Evolutionary conservation across 2,113 vertebrate species (phyloP).

Genomic region (Piaya cayana): DNA sequence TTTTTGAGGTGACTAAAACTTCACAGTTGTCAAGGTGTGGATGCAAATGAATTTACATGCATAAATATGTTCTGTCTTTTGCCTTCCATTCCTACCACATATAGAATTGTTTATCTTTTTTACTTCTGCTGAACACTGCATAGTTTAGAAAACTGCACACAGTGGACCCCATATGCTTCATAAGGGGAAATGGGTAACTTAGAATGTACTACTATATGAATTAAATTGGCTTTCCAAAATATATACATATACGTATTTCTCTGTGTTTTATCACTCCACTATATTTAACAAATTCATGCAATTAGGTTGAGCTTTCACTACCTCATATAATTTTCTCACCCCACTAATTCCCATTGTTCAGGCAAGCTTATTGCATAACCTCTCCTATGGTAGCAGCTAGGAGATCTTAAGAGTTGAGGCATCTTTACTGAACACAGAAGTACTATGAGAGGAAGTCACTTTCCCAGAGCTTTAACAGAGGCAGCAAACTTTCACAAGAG

Average conservation of each 20-base stretch:
- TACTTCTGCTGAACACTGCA: background rate
- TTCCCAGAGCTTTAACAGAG: background rate
- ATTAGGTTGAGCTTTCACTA: background rate
- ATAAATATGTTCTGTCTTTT: background rate
- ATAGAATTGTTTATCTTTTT: background rate
- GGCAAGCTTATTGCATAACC: background rate
- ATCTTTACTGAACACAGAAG: background rate
- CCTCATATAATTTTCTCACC: background rate
- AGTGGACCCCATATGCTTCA: background rate
- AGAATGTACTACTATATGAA: background rate
- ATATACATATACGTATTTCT: background rate
- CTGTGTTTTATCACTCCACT: background rate
- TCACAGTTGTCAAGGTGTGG: background rate
- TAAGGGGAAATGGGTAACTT: background rate
- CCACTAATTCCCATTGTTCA: background rate
- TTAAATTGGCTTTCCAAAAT: background rate
- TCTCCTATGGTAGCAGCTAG: background rate
- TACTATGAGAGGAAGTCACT: background rate
- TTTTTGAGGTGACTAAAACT: background rate
- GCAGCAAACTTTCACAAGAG: background rate
- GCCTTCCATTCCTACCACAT: background rate
- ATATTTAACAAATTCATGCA: background rate
- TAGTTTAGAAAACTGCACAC: background rate
- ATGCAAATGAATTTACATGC: background rate
- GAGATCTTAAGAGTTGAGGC: background rate